Percentiles rank a stretch among this genome's conserved stretches.
phyloP scores from a whole-genome alignment of 2,888 invertebrate species.

The Teinopalpus imperialis region DNA sequence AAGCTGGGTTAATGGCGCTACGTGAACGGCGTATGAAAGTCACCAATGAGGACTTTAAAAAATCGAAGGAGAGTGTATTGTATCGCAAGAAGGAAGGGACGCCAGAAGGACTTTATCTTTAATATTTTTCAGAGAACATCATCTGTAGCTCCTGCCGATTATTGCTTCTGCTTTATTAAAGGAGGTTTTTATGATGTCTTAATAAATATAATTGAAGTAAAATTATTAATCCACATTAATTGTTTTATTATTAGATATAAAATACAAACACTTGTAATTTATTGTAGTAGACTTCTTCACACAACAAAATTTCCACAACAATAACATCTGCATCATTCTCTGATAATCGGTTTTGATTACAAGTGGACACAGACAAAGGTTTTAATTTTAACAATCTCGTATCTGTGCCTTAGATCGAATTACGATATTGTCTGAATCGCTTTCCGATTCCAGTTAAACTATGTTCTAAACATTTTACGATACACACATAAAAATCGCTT shows the following conservation, averaged over 20 bases:
- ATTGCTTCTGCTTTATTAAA: neutral
- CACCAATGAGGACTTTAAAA: constrained; percentile 99
- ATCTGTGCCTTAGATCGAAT: no score
- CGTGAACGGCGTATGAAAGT: constrained; percentile 99
- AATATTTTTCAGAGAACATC: constrained; percentile 44
- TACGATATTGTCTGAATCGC: no score
- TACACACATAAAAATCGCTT: no score
- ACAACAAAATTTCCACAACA: no score
- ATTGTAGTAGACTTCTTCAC: no score
- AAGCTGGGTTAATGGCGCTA: constrained; percentile 98
- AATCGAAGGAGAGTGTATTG: constrained; percentile 99
- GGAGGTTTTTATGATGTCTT: constrained; percentile 5
- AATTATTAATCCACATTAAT: neutral
- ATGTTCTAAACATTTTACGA: no score
- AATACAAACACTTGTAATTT: no score
- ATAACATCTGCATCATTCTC: no score
- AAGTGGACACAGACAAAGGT: no score
- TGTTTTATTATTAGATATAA: constrained; percentile 8
- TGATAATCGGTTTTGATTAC: no score
- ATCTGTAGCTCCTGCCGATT: constrained; percentile 1
- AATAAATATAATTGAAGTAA: constrained; percentile 17
- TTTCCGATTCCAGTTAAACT: no score
- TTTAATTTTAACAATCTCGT: no score
- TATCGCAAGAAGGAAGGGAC: constrained; percentile 99
- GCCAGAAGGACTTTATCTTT: constrained; percentile 98